Base-by-base conservation (phyloP, 2,888 invertebrate genomes). In the Phyllotreta striolata region DNA sequence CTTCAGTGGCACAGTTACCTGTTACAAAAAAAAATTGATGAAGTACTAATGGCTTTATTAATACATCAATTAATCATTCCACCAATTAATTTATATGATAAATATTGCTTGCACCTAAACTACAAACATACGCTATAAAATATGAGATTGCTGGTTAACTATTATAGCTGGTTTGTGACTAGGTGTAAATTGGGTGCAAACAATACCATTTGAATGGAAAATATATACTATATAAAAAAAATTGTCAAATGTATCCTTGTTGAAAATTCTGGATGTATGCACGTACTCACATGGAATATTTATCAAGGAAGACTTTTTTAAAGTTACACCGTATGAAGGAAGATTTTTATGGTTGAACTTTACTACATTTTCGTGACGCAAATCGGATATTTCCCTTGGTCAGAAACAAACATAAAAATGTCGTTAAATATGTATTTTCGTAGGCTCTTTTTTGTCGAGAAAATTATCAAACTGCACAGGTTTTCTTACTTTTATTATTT, bases 301-400 rank as follows among this genome's bases (percentile, higher is more conserved):
- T 72, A 70, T 70, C 68, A 69, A 68, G 71, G 59, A 70, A 62
- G 67, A 66, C 67, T 63, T 70, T 67, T 71, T 67, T 72, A 70
- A 70, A 71, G 70, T 70, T 72, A 72, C 72, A 72, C 66, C 70
- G 69, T 55, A 65, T 60, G 52, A 64, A 66, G 69, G 67, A 67
- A 69, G 71, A 72, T 71, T 73, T 65, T 72, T 71, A 72, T 72
- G 66, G 67, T 69, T 64, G 65, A 66, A 72, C 55, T 73, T 72
- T 72, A 73, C 67, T 72, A 70, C 68, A 55, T 57, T 64, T 72
- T 69, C 73, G 72, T 73, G 72, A 72, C 70, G 38, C 40, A 46
- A 63, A 62, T 58, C 62, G 62, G 41, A 59, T 59, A 59, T 59
- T 35, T 40, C 35, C 41, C 41, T 12, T 51, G 41, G 58, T 59